Percentiles rank a stretch among this genome's conserved stretches.
Conservation (phyloP, 2,113 vertebrate species). For the Rhinolophus sinicus region DNA sequence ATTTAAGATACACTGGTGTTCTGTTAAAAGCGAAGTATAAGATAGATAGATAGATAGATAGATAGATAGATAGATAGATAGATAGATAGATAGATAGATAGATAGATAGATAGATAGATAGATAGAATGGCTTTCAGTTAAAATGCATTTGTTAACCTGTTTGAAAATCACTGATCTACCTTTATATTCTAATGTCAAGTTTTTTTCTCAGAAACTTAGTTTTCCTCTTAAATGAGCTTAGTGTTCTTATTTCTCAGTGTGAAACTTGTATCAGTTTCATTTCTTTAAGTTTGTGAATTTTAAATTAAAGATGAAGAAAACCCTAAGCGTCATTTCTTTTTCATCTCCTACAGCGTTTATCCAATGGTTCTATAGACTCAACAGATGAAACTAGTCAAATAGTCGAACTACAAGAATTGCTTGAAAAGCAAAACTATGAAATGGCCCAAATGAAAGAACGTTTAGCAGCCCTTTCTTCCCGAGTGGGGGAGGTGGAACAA, state of each 20-base stretch:
- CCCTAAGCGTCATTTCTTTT: background rate
- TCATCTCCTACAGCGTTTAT: conserved; percentile 90
- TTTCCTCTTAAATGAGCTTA: background rate
- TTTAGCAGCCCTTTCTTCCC: conserved; percentile 94
- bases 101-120: too few species aligned
- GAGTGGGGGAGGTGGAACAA: conserved; percentile 97
- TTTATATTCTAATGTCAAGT: conserved; percentile 16
- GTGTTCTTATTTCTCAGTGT: background rate
- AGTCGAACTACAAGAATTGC: conserved; percentile 96
- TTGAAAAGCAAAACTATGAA: conserved; percentile 99
- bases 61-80: too few species aligned
- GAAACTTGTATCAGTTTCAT: background rate
- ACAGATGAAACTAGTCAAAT: conserved; percentile 96
- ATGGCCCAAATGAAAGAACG: conserved; percentile 99
- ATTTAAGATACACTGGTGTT: background rate
- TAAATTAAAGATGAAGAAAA: background rate
- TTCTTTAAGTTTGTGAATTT: background rate
- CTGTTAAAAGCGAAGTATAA: background rate
- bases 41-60: too few species aligned
- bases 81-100: too few species aligned
- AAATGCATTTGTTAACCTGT: background rate
- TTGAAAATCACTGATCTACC: background rate
- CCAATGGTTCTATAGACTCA: conserved; percentile 96
- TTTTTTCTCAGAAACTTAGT: conserved; percentile 8
- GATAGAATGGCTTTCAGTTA: background rate